Conservation (phyloP, 2,113 vertebrate genomes). For the Chelonoidis abingdonii region DNA sequence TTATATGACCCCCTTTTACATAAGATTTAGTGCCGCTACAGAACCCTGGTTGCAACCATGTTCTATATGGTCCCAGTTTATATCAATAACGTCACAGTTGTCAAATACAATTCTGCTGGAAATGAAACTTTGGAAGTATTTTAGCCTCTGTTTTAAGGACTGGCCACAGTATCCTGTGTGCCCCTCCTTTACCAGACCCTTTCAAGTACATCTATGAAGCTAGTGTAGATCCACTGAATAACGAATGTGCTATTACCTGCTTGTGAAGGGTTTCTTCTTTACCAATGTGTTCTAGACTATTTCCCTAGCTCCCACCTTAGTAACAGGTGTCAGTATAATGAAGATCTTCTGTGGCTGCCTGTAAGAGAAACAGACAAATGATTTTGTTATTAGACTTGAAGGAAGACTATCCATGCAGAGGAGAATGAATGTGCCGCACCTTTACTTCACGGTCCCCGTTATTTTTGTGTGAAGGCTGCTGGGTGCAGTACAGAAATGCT, state of each 20-base stretch:
- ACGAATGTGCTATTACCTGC: background rate
- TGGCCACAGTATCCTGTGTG: accelerated
- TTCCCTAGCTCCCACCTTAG: background rate
- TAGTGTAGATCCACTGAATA: background rate
- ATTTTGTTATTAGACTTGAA: background rate
- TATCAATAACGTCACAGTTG: background rate
- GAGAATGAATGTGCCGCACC: background rate
- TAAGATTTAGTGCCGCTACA: too few species aligned
- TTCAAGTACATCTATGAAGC: background rate
- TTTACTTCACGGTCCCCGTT: background rate
- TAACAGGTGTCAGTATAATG: background rate
- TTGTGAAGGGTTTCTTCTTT: background rate
- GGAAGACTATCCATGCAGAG: background rate
- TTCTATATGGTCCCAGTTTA: too few species aligned
- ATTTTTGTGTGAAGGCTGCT: background rate
- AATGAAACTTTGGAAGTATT: background rate
- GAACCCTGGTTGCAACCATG: too few species aligned
- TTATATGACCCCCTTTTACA: too few species aligned
- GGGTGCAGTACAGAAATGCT: background rate
- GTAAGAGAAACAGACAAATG: background rate
- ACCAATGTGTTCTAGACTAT: background rate
- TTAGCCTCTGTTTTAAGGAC: background rate
- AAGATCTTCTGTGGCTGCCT: background rate
- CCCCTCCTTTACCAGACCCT: background rate
- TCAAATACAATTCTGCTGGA: background rate